phyloP scores from a whole-genome alignment of 2,113 vertebrate genomes.

The Notiomystis cincta region DNA sequence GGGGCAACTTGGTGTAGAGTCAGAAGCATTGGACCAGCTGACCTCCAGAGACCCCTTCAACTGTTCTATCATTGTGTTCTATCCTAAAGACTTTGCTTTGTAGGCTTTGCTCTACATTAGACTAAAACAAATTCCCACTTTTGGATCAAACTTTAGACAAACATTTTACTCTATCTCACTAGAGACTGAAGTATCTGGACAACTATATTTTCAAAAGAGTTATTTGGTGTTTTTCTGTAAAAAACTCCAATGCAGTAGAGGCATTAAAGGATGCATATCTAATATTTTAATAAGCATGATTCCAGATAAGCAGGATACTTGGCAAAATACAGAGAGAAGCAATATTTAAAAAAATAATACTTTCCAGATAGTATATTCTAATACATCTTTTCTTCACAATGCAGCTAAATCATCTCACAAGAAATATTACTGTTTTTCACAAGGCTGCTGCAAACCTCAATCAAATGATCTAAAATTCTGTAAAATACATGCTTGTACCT shows the following conservation, averaged over 20 bases:
- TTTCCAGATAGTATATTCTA: constrained; percentile 1
- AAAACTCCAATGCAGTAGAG: not conserved
- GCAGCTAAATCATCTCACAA: constrained; percentile 31
- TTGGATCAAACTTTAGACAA: not conserved
- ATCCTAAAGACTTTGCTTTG: not conserved
- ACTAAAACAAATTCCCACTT: not conserved
- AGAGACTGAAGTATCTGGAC: not conserved
- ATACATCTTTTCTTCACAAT: not conserved
- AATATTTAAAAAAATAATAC: constrained; percentile 30
- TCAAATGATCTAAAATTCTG: constrained; percentile 65
- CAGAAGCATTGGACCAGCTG: rapidly evolving
- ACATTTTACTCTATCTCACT: not conserved
- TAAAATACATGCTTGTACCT: constrained; percentile 64
- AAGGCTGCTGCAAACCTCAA: constrained; percentile 56
- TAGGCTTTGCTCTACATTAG: not conserved
- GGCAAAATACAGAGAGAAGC: not conserved
- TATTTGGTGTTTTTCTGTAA: not conserved
- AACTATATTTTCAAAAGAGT: not conserved
- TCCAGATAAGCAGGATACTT: not conserved
- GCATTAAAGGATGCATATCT: not conserved
- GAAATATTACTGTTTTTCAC: constrained; percentile 55
- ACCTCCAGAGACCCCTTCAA: rapidly evolving
- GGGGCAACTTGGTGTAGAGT: not conserved
- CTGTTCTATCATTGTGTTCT: not conserved
- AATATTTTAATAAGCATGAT: constrained; percentile 5